A percentile compares a stretch with the other conserved stretches of the same genome.
These are phyloP conservation scores for Steinernema feltiae DNA, from an alignment of 1,140 invertebrate species.

Conservation along the genomic window DNA sequence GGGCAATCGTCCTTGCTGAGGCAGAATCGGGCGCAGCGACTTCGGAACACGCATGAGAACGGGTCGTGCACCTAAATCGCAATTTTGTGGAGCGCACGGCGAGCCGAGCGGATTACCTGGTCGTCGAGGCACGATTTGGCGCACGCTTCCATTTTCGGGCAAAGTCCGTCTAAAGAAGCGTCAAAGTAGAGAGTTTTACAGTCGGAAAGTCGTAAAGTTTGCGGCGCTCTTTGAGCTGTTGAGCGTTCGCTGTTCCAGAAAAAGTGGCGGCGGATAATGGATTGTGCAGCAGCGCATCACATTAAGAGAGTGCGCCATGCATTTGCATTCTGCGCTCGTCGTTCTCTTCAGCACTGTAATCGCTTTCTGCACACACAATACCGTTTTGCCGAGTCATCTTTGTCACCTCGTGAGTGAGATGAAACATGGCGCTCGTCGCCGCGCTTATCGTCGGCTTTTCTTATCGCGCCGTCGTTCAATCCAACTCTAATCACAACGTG, in stretches of 20 bases:
- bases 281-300: not conserved
- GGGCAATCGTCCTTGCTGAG: constrained; percentile 25
- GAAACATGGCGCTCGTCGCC: not conserved
- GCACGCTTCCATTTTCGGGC: constrained; percentile 29
- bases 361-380: not conserved
- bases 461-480: not conserved
- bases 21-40: constrained; percentile 23
- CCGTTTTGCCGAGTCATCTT: not conserved
- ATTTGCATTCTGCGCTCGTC: not conserved
- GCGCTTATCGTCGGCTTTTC: constrained; percentile 7
- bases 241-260: too few relatives aligned
- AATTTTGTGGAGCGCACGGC: too few relatives aligned
- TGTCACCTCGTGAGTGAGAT: not conserved
- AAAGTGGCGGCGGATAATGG: too few relatives aligned
- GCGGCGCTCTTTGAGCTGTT: too few relatives aligned
- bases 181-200: too few relatives aligned
- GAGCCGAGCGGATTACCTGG: not conserved
- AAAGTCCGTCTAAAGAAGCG: constrained; percentile 20
- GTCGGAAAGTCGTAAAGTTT: too few relatives aligned
- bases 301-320: not conserved
- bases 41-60: constrained; percentile 29
- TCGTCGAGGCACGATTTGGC: constrained; percentile 32
- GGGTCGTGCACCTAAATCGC: constrained; percentile 21
- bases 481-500: too few relatives aligned
- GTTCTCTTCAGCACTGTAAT: not conserved